Evolutionary conservation across 1,140 invertebrate species (phyloP).

Genomic region (Orchestia grillus): DNA sequence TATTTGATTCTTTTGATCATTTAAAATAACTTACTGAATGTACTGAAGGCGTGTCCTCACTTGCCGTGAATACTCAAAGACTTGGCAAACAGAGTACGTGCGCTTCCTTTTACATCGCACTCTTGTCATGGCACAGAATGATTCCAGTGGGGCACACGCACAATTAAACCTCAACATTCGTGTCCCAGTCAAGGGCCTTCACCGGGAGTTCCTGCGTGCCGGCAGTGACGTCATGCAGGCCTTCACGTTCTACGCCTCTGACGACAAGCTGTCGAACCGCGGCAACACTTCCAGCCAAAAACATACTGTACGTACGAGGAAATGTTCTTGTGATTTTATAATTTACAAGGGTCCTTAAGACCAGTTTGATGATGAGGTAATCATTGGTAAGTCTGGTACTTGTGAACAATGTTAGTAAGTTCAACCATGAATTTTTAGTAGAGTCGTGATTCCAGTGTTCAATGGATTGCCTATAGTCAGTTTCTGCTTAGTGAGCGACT

Average conservation of each 20-base stretch:
- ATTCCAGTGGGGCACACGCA: too few relatives aligned
- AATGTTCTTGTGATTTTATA: not conserved
- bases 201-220: constrained; percentile 72
- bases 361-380: not conserved
- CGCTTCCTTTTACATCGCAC: too few relatives aligned
- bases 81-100: not conserved
- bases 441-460: too few relatives aligned
- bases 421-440: too few relatives aligned
- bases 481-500: too few relatives aligned
- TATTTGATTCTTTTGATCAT: too few relatives aligned
- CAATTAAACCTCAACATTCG: too few relatives aligned
- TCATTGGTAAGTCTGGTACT: too few relatives aligned
- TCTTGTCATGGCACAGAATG: too few relatives aligned
- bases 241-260: constrained; percentile 73
- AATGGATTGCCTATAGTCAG: too few relatives aligned
- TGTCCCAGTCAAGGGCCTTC: constrained; percentile 66
- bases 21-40: not conserved
- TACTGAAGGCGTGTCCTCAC: not conserved
- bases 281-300: constrained; percentile 70
- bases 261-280: constrained; percentile 72
- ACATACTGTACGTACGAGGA: constrained; percentile 68
- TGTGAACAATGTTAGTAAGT: too few relatives aligned
- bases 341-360: not conserved
- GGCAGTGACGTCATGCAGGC: constrained; percentile 73
- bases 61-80: too few relatives aligned